Evolutionary conservation across 92 coral and sea anemone species (phyloP), one percentile per base, ranked within the genome.

Genomic region (Porites cylindrica): DNA sequence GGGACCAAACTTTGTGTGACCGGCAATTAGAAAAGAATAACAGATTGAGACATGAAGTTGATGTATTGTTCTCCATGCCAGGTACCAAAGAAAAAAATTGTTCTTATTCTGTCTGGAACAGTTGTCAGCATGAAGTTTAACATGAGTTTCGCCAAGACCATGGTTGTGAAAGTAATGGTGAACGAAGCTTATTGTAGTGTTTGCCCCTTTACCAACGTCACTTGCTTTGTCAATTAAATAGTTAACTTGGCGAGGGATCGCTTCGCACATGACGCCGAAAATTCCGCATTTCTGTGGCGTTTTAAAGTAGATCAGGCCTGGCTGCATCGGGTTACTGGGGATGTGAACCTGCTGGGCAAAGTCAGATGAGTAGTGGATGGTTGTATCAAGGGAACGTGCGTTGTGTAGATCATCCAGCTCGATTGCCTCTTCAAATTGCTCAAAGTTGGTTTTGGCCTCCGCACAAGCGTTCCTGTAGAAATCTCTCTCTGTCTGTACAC

Each of bases 271-370:
- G 29, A 26, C 29, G 2, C 29, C 92, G 26, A 92, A 92, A 21
- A 92, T 82, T 13, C 90, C 92, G 70, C 92, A 89, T 67, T 26
- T 26, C 29, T 2, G 2, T 26, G 29, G 29, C 29, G 29, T 26
- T 26, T 26, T 26, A 26, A 26, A 93, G 68, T 93, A 93, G n/a
- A 88, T 93, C 11, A 91, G 91, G 1, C 92, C 96, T 51, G 96
- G 92, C 79, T 93, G 92, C 90, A 87, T 85, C 18, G 92, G 96
- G 53, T 93, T 93, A 59, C 92, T 75, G 0, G 92, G 91, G 23
- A 91, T 84, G 29, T 93, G 94, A 0, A 90, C 80, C 17, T 82
- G 91, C 84, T 92, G 95, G 21, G 95, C 89, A 84, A 81, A 90
- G 61, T 91, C 91, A 20, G 77, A 90, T 21, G 94, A 93, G 76